These are phyloP conservation scores for Colistium nudipinnis DNA, from an alignment of 2,113 vertebrate species.

Conservation along the genomic window DNA sequence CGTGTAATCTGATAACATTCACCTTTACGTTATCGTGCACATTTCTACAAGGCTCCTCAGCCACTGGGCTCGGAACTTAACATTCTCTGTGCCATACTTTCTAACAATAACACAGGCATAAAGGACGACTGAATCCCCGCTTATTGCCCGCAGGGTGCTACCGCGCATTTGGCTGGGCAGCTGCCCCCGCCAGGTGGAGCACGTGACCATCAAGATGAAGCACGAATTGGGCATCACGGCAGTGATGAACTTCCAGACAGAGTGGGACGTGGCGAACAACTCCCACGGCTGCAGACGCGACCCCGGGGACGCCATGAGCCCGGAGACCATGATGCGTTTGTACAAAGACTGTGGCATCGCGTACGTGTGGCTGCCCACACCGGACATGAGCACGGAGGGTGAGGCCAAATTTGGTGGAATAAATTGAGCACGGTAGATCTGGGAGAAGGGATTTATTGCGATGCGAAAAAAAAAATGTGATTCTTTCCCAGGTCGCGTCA, in stretches of 20 bases:
- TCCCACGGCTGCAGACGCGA: slow-evolving; percentile 90
- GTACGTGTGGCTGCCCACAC: slow-evolving; percentile 96
- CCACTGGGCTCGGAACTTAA: too few relatives aligned
- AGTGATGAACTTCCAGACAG: slow-evolving; percentile 97
- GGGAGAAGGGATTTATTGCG: too few relatives aligned
- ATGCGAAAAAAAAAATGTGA: too few relatives aligned
- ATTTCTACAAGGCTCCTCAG: not conserved
- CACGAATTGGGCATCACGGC: slow-evolving; percentile 91
- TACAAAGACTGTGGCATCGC: slow-evolving; percentile 90
- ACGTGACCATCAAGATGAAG: slow-evolving; percentile 93
- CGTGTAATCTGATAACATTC: not conserved
- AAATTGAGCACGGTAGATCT: too few relatives aligned
- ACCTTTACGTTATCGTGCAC: not conserved
- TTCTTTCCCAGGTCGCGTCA: slow-evolving; percentile 84
- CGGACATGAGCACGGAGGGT: slow-evolving; percentile 99
- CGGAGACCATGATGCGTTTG: slow-evolving; percentile 88
- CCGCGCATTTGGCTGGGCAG: slow-evolving; percentile 95
- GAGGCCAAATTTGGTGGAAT: slow-evolving; percentile 31
- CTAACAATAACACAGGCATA: not conserved
- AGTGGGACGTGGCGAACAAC: slow-evolving; percentile 92
- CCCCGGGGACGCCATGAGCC: slow-evolving; percentile 84
- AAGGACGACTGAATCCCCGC: not conserved
- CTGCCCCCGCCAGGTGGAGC: slow-evolving; percentile 93
- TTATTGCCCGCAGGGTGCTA: slow-evolving; percentile 85
- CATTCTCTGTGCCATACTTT: too few relatives aligned